These are phyloP conservation scores for Ceratosolen fusciceps DNA, from an alignment of 1,140 invertebrate genomes.

Conservation along the genomic window DNA sequence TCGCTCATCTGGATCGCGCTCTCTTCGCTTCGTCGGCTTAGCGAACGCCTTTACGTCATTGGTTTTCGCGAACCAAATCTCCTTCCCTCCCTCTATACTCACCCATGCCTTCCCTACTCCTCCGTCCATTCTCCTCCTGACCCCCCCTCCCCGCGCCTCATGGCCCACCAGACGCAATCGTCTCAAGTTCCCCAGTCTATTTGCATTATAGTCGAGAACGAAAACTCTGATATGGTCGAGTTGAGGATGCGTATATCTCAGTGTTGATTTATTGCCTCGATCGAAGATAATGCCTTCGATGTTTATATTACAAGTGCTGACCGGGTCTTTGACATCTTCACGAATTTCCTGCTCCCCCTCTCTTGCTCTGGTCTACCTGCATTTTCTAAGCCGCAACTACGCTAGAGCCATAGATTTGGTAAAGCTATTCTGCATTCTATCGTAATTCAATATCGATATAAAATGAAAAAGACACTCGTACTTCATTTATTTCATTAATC, in stretches of 20 bases:
- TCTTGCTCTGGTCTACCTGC: too few species aligned
- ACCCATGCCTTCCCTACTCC: too few species aligned
- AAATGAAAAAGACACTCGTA: too few species aligned
- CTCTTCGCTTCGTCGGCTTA: neutral
- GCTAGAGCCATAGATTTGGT: too few species aligned
- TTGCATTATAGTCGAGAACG: neutral
- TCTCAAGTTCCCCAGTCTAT: neutral
- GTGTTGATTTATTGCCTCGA: neutral
- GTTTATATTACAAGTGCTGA: neutral
- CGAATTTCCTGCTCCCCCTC: too few species aligned
- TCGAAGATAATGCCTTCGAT: neutral
- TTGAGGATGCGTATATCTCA: neutral
- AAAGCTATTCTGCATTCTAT: too few species aligned
- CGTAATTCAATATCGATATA: too few species aligned
- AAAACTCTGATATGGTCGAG: neutral
- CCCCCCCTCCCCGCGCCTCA: too few species aligned
- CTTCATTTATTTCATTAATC: too few species aligned
- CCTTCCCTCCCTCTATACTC: neutral
- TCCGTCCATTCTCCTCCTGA: too few species aligned
- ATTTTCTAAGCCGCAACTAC: too few species aligned
- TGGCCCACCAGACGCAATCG: too few species aligned
- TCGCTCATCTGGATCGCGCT: neutral
- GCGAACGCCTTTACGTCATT: conserved; percentile 7
- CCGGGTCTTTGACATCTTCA: neutral
- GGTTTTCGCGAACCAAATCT: neutral